Evolutionary conservation across 2,888 invertebrate genomes (phyloP), one percentile per base, ranked within the genome.

Genomic region (Sphaerolaimus hirsutus): DNA sequence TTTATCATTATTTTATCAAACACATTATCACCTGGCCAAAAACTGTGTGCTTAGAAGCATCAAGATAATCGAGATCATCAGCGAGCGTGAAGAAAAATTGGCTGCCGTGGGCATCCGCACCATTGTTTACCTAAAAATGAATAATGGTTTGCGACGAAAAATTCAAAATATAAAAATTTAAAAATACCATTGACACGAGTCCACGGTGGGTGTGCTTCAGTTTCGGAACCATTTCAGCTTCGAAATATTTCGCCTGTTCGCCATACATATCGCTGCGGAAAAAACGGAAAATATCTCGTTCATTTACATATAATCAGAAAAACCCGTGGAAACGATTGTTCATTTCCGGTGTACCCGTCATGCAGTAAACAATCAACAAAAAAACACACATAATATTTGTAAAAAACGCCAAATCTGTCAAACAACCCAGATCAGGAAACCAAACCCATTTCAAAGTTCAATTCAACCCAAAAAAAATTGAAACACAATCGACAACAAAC

Each of bases 61-160:
- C 89, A 48, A 97, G 68, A 17, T 86, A 91, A 48, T 79, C 79
- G 35, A 93, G 70, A 57, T 86, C 78, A 2, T 79, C 72, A 1
- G 77, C 80, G 12, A 97, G 71, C 0, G 97, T 93, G 47, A 99
- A 75, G 64, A 91, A 91, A 67, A 97, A 97, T 66, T 97, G 87
- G 0, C 84, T 86, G 1, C 71, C 71, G 57, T 70, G 71, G 78
- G 86, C 78, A 64, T 78, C 77, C 52, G 81, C 76, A 1, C 82
- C 87, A 55, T 81, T 80, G 59, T 89, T 83, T 0, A 61, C 59
- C 48, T 61, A 56, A 2, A 59, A 60, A n/a, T n/a, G n/a, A n/a
- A n/a, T n/a, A n/a, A n/a, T n/a, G n/a, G n/a, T n/a, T n/a, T n/a
- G n/a, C n/a, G n/a, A n/a, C n/a, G n/a, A n/a, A n/a, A n/a, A n/a